These are phyloP conservation scores for Ganaspis sp. DNA, from an alignment of 1,140 invertebrate species.

Conservation along the genomic window DNA sequence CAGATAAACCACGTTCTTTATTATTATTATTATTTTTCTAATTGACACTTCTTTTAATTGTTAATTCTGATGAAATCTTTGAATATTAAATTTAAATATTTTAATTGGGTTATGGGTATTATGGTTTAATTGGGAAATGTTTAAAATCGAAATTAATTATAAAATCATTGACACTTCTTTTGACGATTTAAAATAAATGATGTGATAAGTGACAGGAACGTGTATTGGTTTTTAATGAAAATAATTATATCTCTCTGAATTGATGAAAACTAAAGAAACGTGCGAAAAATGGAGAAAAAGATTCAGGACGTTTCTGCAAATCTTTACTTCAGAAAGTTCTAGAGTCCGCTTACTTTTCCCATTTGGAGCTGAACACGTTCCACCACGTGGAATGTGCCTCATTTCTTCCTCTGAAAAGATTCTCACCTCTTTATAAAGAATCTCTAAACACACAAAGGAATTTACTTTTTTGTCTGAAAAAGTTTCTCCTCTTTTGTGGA, in stretches of 20 bases:
- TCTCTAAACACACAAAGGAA: slow-evolving; percentile 24
- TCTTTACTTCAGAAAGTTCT: slow-evolving; percentile 37
- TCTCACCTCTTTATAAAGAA: slow-evolving; percentile 26
- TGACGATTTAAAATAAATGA: too few relatives aligned
- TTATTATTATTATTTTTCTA: too few relatives aligned
- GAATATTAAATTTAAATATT: too few relatives aligned
- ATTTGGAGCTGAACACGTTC: slow-evolving; percentile 48
- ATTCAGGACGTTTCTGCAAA: slow-evolving; percentile 40
- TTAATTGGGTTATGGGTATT: too few relatives aligned
- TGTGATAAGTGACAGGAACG: neutral
- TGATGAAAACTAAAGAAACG: neutral
- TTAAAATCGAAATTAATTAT: too few relatives aligned
- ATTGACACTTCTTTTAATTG: too few relatives aligned
- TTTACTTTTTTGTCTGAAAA: neutral
- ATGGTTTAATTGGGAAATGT: too few relatives aligned
- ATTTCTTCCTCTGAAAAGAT: slow-evolving; percentile 19
- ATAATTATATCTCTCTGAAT: neutral
- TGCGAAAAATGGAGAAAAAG: slow-evolving; percentile 8
- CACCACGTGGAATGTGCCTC: slow-evolving; percentile 35
- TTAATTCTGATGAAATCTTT: too few relatives aligned
- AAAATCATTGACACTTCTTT: too few relatives aligned
- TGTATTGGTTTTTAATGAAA: neutral
- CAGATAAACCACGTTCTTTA: too few relatives aligned
- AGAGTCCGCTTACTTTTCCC: slow-evolving; percentile 50
- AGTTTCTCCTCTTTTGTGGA: neutral